phyloP scores from a whole-genome alignment of 2,888 invertebrate genomes.

The Gonocerus acuteangulatus region DNA sequence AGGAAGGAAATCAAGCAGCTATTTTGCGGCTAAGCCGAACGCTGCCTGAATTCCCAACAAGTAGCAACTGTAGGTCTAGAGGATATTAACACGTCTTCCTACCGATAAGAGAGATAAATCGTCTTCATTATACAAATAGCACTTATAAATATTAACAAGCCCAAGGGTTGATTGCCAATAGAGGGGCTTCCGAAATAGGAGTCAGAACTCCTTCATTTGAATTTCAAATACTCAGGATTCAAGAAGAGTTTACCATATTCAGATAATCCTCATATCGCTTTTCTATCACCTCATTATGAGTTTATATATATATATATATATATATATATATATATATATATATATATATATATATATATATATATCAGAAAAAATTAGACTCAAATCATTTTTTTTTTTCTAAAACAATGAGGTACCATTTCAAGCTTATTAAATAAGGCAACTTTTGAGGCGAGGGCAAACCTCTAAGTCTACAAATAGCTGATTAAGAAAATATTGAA shows the following conservation, averaged over 20 bases:
- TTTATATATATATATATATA: too few species aligned
- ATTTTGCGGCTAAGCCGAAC: background rate
- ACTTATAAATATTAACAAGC: slow-evolving; percentile 16
- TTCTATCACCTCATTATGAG: slow-evolving; percentile 9
- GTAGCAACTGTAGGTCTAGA: background rate
- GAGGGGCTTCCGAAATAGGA: background rate
- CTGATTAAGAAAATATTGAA: too few species aligned
- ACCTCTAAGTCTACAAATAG: too few species aligned
- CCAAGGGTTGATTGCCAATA: slow-evolving; percentile 5
- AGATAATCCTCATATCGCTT: slow-evolving; percentile 12
- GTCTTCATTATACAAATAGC: slow-evolving; percentile 17
- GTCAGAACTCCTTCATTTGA: slow-evolving; percentile 2
- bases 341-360: too few species aligned
- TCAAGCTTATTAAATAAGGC: too few species aligned
- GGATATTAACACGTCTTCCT: slow-evolving; percentile 15
- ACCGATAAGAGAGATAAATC: slow-evolving; percentile 14
- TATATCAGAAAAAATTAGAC: too few species aligned
- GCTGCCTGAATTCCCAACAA: background rate
- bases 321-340: too few species aligned
- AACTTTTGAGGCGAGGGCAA: too few species aligned
- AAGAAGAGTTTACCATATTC: slow-evolving; percentile 15
- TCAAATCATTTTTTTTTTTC: too few species aligned
- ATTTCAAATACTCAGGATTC: slow-evolving; percentile 6
- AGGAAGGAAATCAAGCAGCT: too few species aligned
- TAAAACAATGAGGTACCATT: too few species aligned